These are phyloP conservation scores for Sipha maydis DNA, from an alignment of 2,888 invertebrate species.

Conservation along the genomic window DNA sequence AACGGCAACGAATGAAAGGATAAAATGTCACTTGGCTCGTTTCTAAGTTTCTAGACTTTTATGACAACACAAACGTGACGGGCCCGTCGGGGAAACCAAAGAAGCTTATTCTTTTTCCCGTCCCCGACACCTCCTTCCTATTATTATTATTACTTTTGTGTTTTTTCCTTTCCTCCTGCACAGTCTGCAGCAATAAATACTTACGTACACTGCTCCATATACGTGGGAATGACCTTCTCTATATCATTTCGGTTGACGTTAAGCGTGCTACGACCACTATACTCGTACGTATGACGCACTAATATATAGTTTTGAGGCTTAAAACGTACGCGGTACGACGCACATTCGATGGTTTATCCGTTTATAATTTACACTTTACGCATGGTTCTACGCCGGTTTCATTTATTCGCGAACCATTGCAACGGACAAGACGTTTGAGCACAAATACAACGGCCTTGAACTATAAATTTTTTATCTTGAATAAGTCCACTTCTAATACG, in stretches of 20 bases:
- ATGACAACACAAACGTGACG: conserved; percentile 50
- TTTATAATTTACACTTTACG: neutral
- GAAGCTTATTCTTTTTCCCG: neutral
- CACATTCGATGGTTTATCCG: neutral
- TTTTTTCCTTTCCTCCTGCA: neutral
- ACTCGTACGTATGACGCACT: neutral
- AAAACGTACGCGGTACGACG: neutral
- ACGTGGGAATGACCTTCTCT: neutral
- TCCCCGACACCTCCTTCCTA: neutral
- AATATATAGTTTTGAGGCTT: neutral
- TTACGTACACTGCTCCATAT: neutral
- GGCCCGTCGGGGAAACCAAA: conserved; percentile 35
- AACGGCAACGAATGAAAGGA: conserved; percentile 17
- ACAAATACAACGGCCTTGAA: too few species aligned
- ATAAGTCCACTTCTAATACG: neutral
- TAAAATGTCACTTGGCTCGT: conserved; percentile 49
- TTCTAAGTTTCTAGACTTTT: conserved; percentile 35
- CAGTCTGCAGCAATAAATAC: neutral
- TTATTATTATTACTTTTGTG: neutral
- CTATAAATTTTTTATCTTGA: too few species aligned
- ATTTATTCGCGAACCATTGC: too few species aligned
- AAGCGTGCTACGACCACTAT: neutral
- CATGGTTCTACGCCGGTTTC: neutral
- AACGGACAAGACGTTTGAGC: too few species aligned
- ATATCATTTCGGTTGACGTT: neutral